These are phyloP conservation scores for Ondatra zibethicus DNA, from an alignment of 2,113 vertebrate genomes.

Conservation along the genomic window DNA sequence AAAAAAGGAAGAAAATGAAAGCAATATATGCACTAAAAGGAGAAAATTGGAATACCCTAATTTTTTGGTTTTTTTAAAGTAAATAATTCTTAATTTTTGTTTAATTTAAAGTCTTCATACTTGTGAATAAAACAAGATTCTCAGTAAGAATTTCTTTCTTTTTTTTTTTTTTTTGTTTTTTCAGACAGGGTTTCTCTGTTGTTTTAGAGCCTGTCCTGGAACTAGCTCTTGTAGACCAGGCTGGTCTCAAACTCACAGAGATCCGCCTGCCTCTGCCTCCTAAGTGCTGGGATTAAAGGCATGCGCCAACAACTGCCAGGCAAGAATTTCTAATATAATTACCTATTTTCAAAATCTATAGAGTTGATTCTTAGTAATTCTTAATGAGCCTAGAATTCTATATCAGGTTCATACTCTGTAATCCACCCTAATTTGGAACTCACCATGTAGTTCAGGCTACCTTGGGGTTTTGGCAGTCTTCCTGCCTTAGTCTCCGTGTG, in stretches of 20 bases:
- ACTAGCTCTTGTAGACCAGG: too few species aligned
- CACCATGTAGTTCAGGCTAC: background rate
- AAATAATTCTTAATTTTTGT: constrained; percentile 35
- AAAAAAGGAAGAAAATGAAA: background rate
- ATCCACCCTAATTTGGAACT: background rate
- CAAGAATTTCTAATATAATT: constrained; percentile 50
- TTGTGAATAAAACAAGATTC: constrained; percentile 12
- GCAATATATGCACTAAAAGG: constrained; percentile 1
- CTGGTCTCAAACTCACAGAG: too few species aligned
- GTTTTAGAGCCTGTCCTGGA: too few species aligned
- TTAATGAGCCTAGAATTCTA: background rate
- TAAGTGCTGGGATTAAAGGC: too few species aligned
- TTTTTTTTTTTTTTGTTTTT: too few species aligned
- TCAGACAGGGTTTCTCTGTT: too few species aligned
- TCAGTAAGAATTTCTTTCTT: constrained; percentile 46
- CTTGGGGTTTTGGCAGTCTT: background rate
- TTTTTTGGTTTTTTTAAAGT: background rate
- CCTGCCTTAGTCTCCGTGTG: background rate
- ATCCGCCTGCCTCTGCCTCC: too few species aligned
- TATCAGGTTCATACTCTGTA: background rate
- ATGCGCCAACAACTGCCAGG: too few species aligned
- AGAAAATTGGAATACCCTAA: background rate
- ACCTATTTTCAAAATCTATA: constrained; percentile 37
- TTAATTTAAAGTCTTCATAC: constrained; percentile 28
- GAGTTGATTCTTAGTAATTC: background rate